Evolutionary conservation across 2,888 invertebrate genomes (phyloP).

Genomic region (Conus canariensis): DNA sequence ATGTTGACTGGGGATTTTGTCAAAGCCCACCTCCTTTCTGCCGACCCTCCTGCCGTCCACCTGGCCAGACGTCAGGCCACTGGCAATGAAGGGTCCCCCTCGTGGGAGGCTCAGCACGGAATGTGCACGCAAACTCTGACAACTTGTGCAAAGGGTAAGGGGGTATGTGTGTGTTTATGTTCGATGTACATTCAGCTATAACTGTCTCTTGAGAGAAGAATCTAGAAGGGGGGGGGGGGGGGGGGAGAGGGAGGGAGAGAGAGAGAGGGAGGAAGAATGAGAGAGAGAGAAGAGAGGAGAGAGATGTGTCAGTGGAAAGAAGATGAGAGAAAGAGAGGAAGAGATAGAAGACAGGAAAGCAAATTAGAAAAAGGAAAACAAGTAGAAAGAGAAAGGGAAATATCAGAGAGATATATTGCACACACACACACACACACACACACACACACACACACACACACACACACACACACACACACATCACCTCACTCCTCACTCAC

Average conservation of each 20-base stretch:
- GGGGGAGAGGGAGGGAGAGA: background rate
- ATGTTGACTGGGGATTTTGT: no score
- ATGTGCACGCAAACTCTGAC: no score
- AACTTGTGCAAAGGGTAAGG: background rate
- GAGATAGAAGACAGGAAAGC: background rate
- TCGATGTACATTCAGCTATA: background rate
- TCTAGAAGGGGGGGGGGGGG: background rate
- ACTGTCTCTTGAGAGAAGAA: background rate
- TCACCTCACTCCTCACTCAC: slow-evolving; percentile 5
- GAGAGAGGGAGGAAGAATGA: background rate
- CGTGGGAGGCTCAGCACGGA: no score
- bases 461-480: no score
- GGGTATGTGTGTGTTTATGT: background rate
- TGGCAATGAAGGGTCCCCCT: background rate
- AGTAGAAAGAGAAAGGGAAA: background rate
- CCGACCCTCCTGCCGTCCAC: no score
- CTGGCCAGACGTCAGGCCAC: background rate
- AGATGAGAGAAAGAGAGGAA: slow-evolving; percentile 15
- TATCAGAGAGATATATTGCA: background rate
- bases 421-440: background rate
- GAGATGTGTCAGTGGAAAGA: background rate
- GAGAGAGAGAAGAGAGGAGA: slow-evolving; percentile 14
- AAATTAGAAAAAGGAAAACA: background rate
- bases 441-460: no score
- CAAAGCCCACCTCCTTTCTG: no score